phyloP scores from a whole-genome alignment of 2,888 invertebrate species.

The Cyaniris semiargus region DNA sequence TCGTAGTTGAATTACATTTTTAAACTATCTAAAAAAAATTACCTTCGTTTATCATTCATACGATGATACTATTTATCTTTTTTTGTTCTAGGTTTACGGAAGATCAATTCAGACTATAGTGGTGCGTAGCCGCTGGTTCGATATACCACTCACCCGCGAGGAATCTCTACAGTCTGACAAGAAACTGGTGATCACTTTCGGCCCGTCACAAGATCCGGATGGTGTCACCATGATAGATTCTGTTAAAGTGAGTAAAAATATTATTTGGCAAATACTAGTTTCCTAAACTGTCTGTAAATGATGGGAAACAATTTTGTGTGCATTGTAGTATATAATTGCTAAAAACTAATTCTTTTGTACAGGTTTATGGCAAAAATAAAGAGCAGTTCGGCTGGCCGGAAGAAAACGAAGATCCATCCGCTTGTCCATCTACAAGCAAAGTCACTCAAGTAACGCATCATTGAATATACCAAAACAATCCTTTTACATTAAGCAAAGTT shows the following conservation, averaged over 20 bases:
- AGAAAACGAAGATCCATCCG: constrained; percentile 89
- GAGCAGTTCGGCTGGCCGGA: constrained; percentile 98
- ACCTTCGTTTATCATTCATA: background rate
- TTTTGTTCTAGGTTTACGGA: constrained; percentile 81
- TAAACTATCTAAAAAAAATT: no score
- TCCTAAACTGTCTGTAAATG: no score
- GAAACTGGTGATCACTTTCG: constrained; percentile 90
- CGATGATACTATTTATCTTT: background rate
- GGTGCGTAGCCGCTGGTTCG: constrained; percentile 94
- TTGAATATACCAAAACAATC: no score
- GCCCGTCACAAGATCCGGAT: constrained; percentile 92
- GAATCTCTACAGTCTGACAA: constrained; percentile 96
- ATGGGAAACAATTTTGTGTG: no score
- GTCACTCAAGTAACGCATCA: constrained; percentile 56
- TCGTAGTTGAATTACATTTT: no score
- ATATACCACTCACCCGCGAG: constrained; percentile 95
- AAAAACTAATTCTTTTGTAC: constrained; percentile 37
- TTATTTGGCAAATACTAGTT: background rate
- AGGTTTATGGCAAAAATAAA: constrained; percentile 95
- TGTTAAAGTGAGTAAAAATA: constrained; percentile 84
- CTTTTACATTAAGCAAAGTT: no score
- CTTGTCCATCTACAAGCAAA: constrained; percentile 72
- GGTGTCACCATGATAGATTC: constrained; percentile 96
- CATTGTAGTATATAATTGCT: no score
- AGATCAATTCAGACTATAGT: constrained; percentile 86